Evolutionary conservation across 2,888 invertebrate genomes (phyloP), one percentile per base, ranked within the genome.

Genomic region (Galeopsomyia nigrocyanea): DNA sequence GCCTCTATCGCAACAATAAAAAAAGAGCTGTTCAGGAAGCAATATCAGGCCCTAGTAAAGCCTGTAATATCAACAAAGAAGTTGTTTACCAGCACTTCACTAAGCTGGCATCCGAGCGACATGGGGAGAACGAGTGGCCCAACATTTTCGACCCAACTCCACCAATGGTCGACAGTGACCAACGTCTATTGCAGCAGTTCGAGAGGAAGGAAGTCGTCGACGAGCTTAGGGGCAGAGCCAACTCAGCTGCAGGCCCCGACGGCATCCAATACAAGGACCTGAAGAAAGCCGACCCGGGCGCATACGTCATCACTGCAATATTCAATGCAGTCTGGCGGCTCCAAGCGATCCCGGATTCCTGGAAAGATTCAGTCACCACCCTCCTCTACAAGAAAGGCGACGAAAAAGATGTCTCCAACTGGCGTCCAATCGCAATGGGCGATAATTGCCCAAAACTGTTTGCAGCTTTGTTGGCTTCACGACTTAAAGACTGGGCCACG

Each of bases 361-460:
- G 78, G 76, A 78, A 74, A 10, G 21, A 65, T 0, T 73, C 74
- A 0, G 73, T 64, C 62, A 78, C 77, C 22, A 67, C 77, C 0
- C 64, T 79, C 0, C 26, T 78, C n/a, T 68, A 74, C 51, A 78
- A 78, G 26, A 77, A 76, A 19, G 77, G 77, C 1, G 70, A 68
- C 10, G 16, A 47, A 5, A 51, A 57, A 22, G 73, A 77, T 55
- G 64, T 77, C 2, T 46, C 63, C 2, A 82, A 82, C 76, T 84
- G 82, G 82, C 71, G 82, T 1, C 82, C 82, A 3, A 79, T 83
- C 2, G 78, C 82, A 0, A 77, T 82, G 39, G 79, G 80, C 2
- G 74, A 78, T 39, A 73, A 74, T 0, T 21, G 55, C 5, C 76
- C 71, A 0, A 76, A 76, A n/a, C 73, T 77, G 6, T 75, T 76